Percentiles rank a stretch among this genome's conserved stretches.
Evolutionary conservation across 2,888 invertebrate species (phyloP).

Genomic region (Trachelus tabidus): DNA sequence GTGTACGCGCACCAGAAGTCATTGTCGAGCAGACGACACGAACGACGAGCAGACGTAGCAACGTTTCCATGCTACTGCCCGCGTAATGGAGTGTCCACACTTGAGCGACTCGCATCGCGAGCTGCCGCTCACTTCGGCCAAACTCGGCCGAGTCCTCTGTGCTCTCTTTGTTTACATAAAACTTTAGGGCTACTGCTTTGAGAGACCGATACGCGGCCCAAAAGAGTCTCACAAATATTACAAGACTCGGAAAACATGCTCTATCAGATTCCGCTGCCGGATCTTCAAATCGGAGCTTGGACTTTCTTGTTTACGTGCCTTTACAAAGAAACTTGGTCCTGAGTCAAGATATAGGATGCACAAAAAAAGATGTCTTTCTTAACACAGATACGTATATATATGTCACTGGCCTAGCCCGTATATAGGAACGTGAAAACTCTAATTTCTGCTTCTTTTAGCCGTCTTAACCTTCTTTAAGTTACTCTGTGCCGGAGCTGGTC

Average conservation of each 20-base stretch:
- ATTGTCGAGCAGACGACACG: not conserved
- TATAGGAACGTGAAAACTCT: not conserved
- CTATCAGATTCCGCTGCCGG: not conserved
- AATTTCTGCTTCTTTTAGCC: not conserved
- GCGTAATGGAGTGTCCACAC: conserved; percentile 50
- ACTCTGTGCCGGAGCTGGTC: not conserved
- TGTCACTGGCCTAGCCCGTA: not conserved
- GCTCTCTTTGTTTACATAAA: conserved; percentile 34
- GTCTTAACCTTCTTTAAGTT: not conserved
- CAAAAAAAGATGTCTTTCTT: conserved; percentile 24
- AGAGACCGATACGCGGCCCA: conserved; percentile 33
- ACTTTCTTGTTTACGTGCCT: not conserved
- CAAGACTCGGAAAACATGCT: conserved; percentile 21
- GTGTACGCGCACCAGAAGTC: conserved; percentile 9
- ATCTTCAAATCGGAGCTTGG: not conserved
- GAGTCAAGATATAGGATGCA: conserved; percentile 1
- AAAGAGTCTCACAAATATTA: conserved; percentile 37
- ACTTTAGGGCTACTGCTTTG: conserved; percentile 42
- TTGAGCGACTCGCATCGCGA: conserved; percentile 10
- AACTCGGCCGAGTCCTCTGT: not conserved
- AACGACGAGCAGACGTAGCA: not conserved
- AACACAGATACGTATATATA: not conserved
- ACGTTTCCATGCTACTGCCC: conserved; percentile 37
- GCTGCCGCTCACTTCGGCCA: conserved; percentile 2
- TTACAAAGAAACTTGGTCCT: not conserved